Evolutionary conservation across 2,888 invertebrate species (phyloP).

Genomic region (Lissocephala sabroskyi): DNA sequence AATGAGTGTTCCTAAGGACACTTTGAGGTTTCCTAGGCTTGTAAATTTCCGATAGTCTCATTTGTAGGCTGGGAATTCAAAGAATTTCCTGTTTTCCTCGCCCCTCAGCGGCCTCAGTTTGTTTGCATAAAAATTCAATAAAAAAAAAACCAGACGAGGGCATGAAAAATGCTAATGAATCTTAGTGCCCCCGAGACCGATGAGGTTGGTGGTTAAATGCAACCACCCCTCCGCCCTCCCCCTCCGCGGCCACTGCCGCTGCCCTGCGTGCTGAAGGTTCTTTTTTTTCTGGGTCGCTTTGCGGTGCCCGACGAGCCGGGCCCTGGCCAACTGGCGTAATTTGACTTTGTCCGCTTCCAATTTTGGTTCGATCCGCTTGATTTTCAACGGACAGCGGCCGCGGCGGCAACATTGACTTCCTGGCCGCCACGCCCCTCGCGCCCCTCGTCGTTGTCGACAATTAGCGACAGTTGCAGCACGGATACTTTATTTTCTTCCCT

Average conservation of each 20-base stretch:
- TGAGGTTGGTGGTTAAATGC: no score
- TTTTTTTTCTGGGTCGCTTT: slow-evolving; percentile 18
- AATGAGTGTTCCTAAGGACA: no score
- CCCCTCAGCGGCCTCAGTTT: no score
- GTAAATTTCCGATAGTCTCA: no score
- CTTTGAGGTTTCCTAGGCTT: no score
- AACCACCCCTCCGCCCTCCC: no score
- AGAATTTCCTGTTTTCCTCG: no score
- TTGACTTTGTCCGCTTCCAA: slow-evolving; percentile 3
- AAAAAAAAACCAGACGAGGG: slow-evolving; percentile 25
- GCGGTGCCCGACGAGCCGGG: slow-evolving; percentile 30
- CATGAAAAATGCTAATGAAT: slow-evolving; percentile 53
- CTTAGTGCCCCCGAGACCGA: slow-evolving; percentile 10
- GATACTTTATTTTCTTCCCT: slow-evolving; percentile 16
- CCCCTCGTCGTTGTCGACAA: slow-evolving; percentile 35
- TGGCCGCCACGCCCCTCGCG: slow-evolving; percentile 28
- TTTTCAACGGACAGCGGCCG: slow-evolving; percentile 41
- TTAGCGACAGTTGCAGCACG: slow-evolving; percentile 60
- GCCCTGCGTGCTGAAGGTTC: no score
- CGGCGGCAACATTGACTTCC: slow-evolving; percentile 56
- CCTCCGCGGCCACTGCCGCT: not conserved
- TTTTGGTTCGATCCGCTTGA: slow-evolving; percentile 61
- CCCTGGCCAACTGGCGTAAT: slow-evolving; percentile 43
- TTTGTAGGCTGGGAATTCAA: no score
- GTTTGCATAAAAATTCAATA: slow-evolving; percentile 60